These are phyloP conservation scores for Drosophila mimica DNA, from an alignment of 2,888 invertebrate species.

Conservation along the genomic window DNA sequence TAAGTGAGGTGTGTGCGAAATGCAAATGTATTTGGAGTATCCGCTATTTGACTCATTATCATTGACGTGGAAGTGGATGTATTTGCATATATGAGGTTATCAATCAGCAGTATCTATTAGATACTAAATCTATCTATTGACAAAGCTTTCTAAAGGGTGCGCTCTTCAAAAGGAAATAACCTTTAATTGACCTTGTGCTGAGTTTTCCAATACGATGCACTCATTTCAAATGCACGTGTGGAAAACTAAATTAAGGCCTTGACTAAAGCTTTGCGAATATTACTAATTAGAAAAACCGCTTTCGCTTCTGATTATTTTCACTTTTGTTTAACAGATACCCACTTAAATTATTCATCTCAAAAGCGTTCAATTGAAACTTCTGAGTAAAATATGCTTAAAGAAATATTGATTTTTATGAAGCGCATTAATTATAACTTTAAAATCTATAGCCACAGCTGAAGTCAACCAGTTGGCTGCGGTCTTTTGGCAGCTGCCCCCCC, in stretches of 20 bases:
- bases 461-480: background rate
- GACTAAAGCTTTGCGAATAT: background rate
- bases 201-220: background rate
- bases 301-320: background rate
- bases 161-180: background rate
- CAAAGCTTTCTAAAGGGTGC: background rate
- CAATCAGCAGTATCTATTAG: constrained; percentile 17
- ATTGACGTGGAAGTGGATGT: constrained; percentile 17
- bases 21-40: constrained; percentile 67
- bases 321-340: background rate
- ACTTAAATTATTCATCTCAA: background rate
- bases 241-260: background rate
- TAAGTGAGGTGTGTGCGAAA: constrained; percentile 30
- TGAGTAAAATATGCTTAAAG: background rate
- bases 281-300: background rate
- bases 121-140: background rate
- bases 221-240: constrained; percentile 5
- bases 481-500: background rate
- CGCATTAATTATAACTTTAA: constrained; percentile 8
- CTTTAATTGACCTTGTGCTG: constrained; percentile 10
- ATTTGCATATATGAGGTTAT: background rate
- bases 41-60: constrained; percentile 65
- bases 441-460: constrained; percentile 6
- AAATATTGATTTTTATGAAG: constrained; percentile 10
- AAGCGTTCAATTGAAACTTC: background rate